A percentile compares a stretch with the other conserved stretches of the same genome.
Conservation (phyloP, 2,113 vertebrate species). For the Pollachius pollachius region DNA sequence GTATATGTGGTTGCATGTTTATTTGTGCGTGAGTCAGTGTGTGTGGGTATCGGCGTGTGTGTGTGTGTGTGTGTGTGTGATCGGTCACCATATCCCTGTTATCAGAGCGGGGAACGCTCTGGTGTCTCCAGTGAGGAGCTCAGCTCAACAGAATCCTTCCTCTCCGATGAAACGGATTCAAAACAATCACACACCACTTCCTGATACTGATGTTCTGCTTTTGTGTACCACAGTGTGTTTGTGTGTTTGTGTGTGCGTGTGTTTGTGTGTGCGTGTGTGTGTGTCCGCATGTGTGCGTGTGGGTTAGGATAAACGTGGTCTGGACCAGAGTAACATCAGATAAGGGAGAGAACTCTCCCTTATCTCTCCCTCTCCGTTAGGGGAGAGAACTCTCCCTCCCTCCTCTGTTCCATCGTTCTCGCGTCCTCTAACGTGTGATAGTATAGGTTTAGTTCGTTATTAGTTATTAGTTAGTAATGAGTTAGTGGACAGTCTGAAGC, state of each 20-base stretch:
- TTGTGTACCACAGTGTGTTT: background rate
- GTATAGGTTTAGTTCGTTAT: too few species aligned
- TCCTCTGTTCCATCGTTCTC: too few species aligned
- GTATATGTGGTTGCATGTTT: slow-evolving; percentile 9
- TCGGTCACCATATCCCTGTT: slow-evolving; percentile 51
- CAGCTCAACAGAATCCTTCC: slow-evolving; percentile 44
- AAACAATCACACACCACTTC: slow-evolving; percentile 12
- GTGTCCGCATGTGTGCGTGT: background rate
- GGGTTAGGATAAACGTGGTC: background rate
- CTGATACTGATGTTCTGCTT: too few species aligned
- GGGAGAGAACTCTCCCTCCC: too few species aligned
- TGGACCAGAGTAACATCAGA: too few species aligned
- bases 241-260: too few species aligned
- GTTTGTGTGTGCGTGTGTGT: too few species aligned
- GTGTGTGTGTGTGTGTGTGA: slow-evolving; percentile 11
- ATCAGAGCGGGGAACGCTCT: slow-evolving; percentile 47
- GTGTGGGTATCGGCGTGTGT: background rate
- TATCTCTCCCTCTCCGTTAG: too few species aligned
- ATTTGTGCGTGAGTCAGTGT: slow-evolving; percentile 3
- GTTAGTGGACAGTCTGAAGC: too few species aligned
- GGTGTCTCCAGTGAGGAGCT: slow-evolving; percentile 42
- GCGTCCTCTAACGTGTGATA: too few species aligned
- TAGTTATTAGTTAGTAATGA: too few species aligned
- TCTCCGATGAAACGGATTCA: slow-evolving; percentile 41
- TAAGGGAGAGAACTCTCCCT: background rate